phyloP scores from a whole-genome alignment of 2,888 invertebrate genomes.

The Parnassius glacialis region DNA sequence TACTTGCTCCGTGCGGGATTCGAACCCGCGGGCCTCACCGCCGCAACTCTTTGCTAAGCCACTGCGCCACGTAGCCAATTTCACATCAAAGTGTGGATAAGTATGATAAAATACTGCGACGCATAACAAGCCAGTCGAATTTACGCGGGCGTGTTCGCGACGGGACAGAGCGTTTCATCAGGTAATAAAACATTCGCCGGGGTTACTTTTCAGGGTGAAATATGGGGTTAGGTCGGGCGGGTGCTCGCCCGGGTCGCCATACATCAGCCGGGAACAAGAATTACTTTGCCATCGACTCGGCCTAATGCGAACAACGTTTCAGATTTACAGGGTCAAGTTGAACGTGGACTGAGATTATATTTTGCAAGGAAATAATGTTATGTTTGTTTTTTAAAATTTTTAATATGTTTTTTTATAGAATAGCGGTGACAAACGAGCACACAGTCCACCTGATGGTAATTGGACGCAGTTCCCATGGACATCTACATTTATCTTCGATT shows the following conservation, averaged over 20 bases:
- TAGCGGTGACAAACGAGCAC: too few species aligned
- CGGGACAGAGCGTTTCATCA: slow-evolving; percentile 63
- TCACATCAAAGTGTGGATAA: background rate
- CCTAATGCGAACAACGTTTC: slow-evolving; percentile 38
- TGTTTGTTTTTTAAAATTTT: too few species aligned
- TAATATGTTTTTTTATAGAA: too few species aligned
- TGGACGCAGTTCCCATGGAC: too few species aligned
- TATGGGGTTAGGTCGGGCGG: slow-evolving; percentile 59
- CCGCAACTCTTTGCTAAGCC: background rate
- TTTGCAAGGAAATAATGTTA: too few species aligned
- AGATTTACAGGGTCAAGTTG: slow-evolving; percentile 27
- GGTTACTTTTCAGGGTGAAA: slow-evolving; percentile 59
- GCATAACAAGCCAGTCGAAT: slow-evolving; percentile 35
- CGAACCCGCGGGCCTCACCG: too few species aligned
- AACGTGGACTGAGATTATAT: too few species aligned
- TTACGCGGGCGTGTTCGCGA: slow-evolving; percentile 42
- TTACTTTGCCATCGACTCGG: slow-evolving; percentile 51
- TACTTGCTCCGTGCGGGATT: too few species aligned
- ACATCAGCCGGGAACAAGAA: slow-evolving; percentile 48
- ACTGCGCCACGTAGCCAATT: background rate
- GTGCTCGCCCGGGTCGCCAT: slow-evolving; percentile 46
- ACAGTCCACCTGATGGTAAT: too few species aligned
- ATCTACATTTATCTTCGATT: too few species aligned
- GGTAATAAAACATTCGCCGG: slow-evolving; percentile 66
- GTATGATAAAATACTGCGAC: background rate